Evolutionary conservation across 2,888 invertebrate species (phyloP), one percentile per base, ranked within the genome.

Genomic region (Melinaea menophilus): DNA sequence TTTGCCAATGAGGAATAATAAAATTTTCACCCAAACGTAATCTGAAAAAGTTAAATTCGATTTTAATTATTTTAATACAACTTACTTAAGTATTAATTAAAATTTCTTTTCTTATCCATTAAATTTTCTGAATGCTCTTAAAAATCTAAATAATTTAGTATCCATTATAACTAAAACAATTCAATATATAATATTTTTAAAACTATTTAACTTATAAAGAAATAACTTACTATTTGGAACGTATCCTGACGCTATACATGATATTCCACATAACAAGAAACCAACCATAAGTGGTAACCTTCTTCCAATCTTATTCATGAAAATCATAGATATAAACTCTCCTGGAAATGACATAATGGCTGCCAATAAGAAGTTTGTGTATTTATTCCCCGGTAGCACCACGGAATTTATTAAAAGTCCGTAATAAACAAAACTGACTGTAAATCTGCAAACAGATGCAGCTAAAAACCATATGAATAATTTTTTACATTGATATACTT

Each of bases 321-420:
- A 65, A 64, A 83, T 82, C 71, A 87, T 69, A 0, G 80, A 79
- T 1, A 85, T 66, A 56, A 88, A 60, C 64, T 88, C 88, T 1
- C 88, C 89, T 0, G 88, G 89, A 48, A 85, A 86, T 0, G 86
- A 88, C 82, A 86, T 85, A 48, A 86, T 70, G 0, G 88, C 83
- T 2, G 83, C 72, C 56, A 89, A 71, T 13, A 87, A 64, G 62
- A 88, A 89, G 69, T 88, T 88, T 2, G 78, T 76, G 59, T 88
- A 85, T 60, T 86, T 88, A 59, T 86, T 76, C 0, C 89, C 89
- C 0, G 89, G 87, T 22, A 89, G 69, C 70, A 73, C 82, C 1
- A 88, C 88, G 0, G 87, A 85, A 64, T 88, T 86, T 31, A 86
- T 74, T 76, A 86, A 79, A 62, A 89, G 60, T 0, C 88, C 88